Conservation (phyloP, 2,797 vertebrate genomes). For the Mareca strepera region DNA sequence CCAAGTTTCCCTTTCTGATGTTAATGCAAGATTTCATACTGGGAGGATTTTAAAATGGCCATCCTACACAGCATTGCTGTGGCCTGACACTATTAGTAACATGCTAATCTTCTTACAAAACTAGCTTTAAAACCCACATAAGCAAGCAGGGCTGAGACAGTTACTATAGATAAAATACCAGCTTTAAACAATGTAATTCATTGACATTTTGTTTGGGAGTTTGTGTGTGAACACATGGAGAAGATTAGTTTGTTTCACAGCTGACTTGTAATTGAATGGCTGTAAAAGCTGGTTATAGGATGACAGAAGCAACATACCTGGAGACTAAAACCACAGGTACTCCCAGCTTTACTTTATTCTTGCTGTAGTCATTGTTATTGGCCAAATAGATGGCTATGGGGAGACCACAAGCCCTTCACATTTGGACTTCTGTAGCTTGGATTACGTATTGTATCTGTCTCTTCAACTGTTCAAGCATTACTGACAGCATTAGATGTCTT, state of each 20-base stretch:
- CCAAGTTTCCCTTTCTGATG: not conserved
- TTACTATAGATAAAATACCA: constrained; percentile 54
- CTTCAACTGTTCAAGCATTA: not conserved
- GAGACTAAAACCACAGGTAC: not conserved
- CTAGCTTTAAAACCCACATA: constrained; percentile 61
- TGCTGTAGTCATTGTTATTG: not conserved
- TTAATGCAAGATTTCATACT: not conserved
- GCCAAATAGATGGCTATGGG: not conserved
- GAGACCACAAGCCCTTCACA: not conserved
- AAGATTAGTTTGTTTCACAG: not conserved
- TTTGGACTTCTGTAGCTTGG: not conserved
- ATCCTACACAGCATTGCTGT: not conserved
- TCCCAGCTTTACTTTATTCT: not conserved
- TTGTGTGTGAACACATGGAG: not conserved
- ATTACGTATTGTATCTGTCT: not conserved
- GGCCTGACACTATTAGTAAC: constrained; percentile 27
- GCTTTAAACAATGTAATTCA: constrained; percentile 37
- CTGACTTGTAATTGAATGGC: not conserved
- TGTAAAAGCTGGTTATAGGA: not conserved
- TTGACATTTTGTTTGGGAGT: not conserved
- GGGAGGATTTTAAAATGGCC: not conserved
- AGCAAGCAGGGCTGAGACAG: constrained; percentile 47
- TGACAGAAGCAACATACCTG: not conserved
- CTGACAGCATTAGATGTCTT: not conserved
- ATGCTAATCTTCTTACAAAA: constrained; percentile 52